Evolutionary conservation across 1,140 invertebrate species (phyloP).

Genomic region (Campoletis sonorensis): DNA sequence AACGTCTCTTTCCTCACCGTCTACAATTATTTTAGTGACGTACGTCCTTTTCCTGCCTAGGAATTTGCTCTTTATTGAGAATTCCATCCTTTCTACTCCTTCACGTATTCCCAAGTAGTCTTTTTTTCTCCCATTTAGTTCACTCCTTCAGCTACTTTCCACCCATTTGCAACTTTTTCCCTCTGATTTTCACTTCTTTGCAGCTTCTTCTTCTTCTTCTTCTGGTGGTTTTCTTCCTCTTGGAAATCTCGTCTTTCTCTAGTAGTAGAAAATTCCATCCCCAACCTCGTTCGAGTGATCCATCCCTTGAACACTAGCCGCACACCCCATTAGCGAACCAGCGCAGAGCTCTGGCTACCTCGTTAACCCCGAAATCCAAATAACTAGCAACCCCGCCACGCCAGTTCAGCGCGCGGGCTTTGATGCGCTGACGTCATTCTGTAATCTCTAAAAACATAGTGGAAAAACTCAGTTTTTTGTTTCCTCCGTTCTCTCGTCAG

Average conservation of each 20-base stretch:
- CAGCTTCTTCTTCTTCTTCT: neutral
- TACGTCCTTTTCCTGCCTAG: slow-evolving; percentile 20
- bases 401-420: neutral
- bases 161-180: neutral
- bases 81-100: neutral
- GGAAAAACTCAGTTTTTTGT: neutral
- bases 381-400: neutral
- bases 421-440: slow-evolving; percentile 20
- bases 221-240: neutral
- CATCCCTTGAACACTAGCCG: neutral
- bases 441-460: slow-evolving; percentile 24
- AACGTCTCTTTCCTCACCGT: neutral
- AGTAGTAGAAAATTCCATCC: neutral
- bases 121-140: neutral
- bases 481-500: no score
- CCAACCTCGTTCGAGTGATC: neutral
- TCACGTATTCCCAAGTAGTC: no score
- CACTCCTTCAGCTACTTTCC: neutral
- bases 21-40: slow-evolving; percentile 16
- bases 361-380: slow-evolving; percentile 41
- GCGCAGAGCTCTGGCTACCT: slow-evolving; percentile 21
- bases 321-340: neutral
- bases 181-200: neutral
- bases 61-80: slow-evolving; percentile 26
- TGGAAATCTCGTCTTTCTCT: neutral